A percentile compares a stretch with the other conserved stretches of the same genome.
Conservation (phyloP, 2,888 invertebrate genomes). For the Cordylochernes scorpioides region DNA sequence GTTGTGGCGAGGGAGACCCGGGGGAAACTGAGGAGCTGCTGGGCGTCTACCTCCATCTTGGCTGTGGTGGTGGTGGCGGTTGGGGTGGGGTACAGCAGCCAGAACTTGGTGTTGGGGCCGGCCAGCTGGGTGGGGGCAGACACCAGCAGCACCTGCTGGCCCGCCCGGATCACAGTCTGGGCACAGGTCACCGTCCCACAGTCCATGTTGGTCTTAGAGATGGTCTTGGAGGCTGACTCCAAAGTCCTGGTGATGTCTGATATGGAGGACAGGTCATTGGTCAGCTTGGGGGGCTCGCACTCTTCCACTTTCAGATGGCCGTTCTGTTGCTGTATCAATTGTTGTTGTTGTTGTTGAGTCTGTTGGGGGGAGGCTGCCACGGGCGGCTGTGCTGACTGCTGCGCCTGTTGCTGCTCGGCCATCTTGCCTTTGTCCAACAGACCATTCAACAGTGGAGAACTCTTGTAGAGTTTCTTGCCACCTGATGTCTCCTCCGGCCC, state of each 20-base stretch:
- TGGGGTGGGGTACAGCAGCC: too few relatives aligned
- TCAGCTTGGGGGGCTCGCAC: constrained; percentile 10
- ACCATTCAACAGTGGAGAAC: constrained; percentile 16
- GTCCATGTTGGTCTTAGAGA: constrained; percentile 11
- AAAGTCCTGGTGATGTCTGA: constrained; percentile 11
- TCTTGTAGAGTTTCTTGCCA: constrained; percentile 13
- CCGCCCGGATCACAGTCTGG: too few relatives aligned
- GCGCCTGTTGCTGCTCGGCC: constrained; percentile 3
- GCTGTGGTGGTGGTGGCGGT: too few relatives aligned
- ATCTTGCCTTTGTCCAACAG: constrained; percentile 15
- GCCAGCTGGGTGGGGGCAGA: too few relatives aligned
- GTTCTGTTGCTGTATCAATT: too few relatives aligned
- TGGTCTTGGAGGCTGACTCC: constrained; percentile 12
- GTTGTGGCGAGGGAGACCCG: constrained; percentile 11
- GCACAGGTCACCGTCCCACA: too few relatives aligned
- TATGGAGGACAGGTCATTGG: constrained; percentile 10
- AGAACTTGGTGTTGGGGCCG: too few relatives aligned
- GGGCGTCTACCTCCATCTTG: too few relatives aligned
- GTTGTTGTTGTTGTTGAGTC: neutral
- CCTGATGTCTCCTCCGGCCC: too few relatives aligned
- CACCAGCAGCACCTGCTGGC: too few relatives aligned
- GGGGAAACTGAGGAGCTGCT: constrained; percentile 13
- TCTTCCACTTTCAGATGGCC: constrained; percentile 6
- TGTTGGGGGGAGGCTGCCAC: neutral
- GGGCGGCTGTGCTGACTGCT: constrained; percentile 1